Evolutionary conservation across 2,113 vertebrate species (phyloP).

Genomic region (Etia nguti): DNA sequence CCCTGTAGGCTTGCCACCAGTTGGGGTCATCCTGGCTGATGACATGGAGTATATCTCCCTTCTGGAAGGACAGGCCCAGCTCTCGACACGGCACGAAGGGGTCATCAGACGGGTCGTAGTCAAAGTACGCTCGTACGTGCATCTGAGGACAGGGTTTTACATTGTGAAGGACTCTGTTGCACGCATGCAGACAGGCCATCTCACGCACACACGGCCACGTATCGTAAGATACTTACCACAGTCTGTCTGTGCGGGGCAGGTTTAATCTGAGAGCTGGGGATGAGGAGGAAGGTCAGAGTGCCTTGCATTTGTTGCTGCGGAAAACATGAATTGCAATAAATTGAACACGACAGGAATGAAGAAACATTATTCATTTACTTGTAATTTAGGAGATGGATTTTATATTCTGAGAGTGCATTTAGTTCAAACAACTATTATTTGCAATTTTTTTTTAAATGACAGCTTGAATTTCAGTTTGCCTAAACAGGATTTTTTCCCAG

Average conservation of each 20-base stretch:
- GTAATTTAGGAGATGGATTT: background rate
- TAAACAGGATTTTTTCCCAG: background rate
- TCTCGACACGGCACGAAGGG: slow-evolving; percentile 93
- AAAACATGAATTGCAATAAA: background rate
- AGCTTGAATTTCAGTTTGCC: background rate
- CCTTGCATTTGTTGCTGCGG: slow-evolving; percentile 92
- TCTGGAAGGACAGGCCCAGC: slow-evolving; percentile 90
- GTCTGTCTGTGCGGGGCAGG: slow-evolving; percentile 81
- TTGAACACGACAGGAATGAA: background rate
- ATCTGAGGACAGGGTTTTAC: slow-evolving; percentile 71
- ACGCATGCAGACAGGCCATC: background rate
- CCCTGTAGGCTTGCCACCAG: slow-evolving; percentile 98
- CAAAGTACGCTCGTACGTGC: slow-evolving; percentile 90
- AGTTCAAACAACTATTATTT: background rate
- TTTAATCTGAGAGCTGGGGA: slow-evolving; percentile 88
- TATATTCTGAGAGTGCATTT: background rate
- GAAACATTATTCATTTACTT: background rate
- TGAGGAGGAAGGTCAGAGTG: slow-evolving; percentile 90
- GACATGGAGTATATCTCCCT: slow-evolving; percentile 93
- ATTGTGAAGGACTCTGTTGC: background rate
- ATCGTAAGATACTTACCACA: slow-evolving; percentile 80
- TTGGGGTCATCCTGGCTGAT: slow-evolving; percentile 96
- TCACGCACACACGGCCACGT: background rate
- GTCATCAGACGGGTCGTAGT: slow-evolving; percentile 94
- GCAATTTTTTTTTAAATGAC: background rate